phyloP scores from a whole-genome alignment of 1,140 invertebrate genomes.

The Brachionus plicatilis region DNA sequence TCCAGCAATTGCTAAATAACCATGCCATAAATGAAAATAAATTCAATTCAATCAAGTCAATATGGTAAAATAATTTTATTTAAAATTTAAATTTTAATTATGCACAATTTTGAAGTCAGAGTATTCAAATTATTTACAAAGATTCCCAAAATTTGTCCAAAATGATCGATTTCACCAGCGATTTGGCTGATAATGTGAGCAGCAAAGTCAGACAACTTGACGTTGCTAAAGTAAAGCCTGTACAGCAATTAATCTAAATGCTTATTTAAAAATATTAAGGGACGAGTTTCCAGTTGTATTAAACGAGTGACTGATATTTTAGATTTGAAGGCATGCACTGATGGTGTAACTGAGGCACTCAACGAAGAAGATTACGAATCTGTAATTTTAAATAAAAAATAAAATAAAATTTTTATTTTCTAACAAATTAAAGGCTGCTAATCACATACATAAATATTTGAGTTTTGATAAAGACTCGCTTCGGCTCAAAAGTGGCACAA shows the following conservation, averaged over 20 bases:
- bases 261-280: slow-evolving; percentile 59
- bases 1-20: slow-evolving; percentile 7
- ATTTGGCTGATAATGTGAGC: slow-evolving; percentile 84
- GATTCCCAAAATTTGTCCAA: slow-evolving; percentile 45
- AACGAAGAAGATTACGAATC: slow-evolving; percentile 69
- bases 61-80: background rate
- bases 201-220: slow-evolving; percentile 90
- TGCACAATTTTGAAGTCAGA: background rate
- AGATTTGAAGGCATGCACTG: slow-evolving; percentile 87
- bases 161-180: slow-evolving; percentile 68
- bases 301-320: slow-evolving; percentile 88
- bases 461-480: slow-evolving; percentile 86
- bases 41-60: slow-evolving; percentile 21
- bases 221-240: slow-evolving; percentile 70
- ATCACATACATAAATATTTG: slow-evolving; percentile 86
- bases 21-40: background rate
- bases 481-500: slow-evolving; percentile 64
- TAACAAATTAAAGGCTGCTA: slow-evolving; percentile 67
- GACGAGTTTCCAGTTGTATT: slow-evolving; percentile 85
- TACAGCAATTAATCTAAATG: background rate
- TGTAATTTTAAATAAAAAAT: slow-evolving; percentile 60
- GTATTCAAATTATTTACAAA: background rate
- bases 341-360: slow-evolving; percentile 85
- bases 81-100: background rate
- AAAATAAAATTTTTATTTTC: background rate